Evolutionary conservation across 2,888 invertebrate genomes (phyloP), one percentile per base, ranked within the genome.

Genomic region (Aphidius colemani): DNA sequence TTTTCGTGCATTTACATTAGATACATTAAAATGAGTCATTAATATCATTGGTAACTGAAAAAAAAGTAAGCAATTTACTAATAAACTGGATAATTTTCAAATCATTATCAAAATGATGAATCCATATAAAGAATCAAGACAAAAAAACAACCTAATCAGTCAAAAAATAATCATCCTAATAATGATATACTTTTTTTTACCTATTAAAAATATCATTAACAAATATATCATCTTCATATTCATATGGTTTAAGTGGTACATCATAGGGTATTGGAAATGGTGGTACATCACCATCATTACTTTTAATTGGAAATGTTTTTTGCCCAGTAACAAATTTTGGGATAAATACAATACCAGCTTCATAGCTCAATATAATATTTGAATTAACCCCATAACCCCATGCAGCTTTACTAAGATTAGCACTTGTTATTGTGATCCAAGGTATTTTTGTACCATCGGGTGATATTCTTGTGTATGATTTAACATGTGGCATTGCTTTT

Each of bases 361-460:
- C 98, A 77, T 94, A 97, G 51, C 94, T 96, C 80, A 93, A 87
- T 7, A 96, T 88, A 71, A 84, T 84, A 59, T 87, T 78, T 2
- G 67, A 66, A 30, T 30, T 30, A 30, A 50, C 41, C 3, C 50
- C 58, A 43, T 67, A 66, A 49, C 98, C 98, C 98, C 98, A 98
- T 0, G 98, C 98, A 1, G 98, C 95, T 84, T 97, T 98, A 9
- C 98, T 98, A 43, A 98, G 84, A 84, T 99, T 99, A 0, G 94
- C 95, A 61, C 97, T 97, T 0, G 96, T 96, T 0, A 98, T 84
- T 0, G 94, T 83, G 79, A 93, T 95, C 90, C 91, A 98, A 0
- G 94, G 90, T 5, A 92, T 85, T 70, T 84, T 83, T n/a, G 82
- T 84, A 64, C 83, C 79, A 76, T 90, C 89, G 0, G 90, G 89